Evolutionary conservation across 2,888 invertebrate species (phyloP).

Genomic region (Gymnoscelis rufifasciata): DNA sequence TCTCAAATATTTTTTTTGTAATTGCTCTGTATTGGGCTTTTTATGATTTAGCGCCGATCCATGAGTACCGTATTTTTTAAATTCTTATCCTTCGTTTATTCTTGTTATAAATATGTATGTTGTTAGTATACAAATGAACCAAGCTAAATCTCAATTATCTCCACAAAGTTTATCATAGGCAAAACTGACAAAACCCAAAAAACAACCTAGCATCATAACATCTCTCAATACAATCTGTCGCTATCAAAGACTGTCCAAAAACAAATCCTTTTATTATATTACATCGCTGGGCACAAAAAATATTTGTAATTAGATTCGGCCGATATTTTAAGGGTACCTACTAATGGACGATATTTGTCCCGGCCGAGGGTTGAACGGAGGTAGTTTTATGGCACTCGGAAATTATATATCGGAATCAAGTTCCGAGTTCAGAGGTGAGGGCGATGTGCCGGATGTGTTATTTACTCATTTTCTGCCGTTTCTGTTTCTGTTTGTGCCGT

Average conservation of each 20-base stretch:
- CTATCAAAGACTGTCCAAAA: slow-evolving; percentile 4
- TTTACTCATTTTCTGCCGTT: too few species aligned
- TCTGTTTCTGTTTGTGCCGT: background rate
- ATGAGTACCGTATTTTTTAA: too few species aligned
- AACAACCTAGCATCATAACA: background rate
- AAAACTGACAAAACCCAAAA: too few species aligned
- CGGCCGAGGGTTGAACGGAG: slow-evolving; percentile 8
- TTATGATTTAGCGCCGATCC: too few species aligned
- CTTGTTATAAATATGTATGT: too few species aligned
- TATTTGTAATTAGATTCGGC: slow-evolving; percentile 20
- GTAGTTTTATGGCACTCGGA: slow-evolving; percentile 15
- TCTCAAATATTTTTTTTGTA: too few species aligned
- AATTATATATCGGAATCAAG: slow-evolving; percentile 9
- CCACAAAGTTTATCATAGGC: too few species aligned
- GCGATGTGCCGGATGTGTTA: slow-evolving; percentile 1
- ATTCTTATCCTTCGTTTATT: too few species aligned
- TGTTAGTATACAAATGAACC: too few species aligned
- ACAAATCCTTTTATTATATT: slow-evolving; percentile 11
- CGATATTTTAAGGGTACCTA: slow-evolving; percentile 26
- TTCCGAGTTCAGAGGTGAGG: slow-evolving; percentile 7
- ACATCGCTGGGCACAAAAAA: slow-evolving; percentile 8
- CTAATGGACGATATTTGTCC: slow-evolving; percentile 29
- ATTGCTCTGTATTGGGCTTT: too few species aligned
- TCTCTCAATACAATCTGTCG: background rate
- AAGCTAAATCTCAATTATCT: too few species aligned